A percentile compares a stretch with the other conserved stretches of the same genome.
Evolutionary conservation across 2,797 vertebrate genomes (phyloP).

Genomic region (Mus minutoides): DNA sequence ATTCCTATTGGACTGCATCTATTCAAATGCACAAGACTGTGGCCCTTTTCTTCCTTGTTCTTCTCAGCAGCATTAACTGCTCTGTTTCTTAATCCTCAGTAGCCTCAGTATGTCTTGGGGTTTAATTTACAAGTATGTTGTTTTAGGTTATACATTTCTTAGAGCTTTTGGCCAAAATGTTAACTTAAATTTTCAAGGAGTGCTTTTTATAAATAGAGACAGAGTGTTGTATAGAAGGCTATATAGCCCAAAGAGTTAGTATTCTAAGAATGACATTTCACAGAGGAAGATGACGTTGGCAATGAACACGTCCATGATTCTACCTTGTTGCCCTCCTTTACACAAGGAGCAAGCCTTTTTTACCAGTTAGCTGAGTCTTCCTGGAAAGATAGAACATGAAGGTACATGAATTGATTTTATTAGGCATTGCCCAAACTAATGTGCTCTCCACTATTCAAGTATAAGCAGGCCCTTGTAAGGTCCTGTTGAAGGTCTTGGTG

Average conservation of each 20-base stretch:
- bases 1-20: not conserved
- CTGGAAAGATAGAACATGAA: conserved; percentile 60
- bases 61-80: not conserved
- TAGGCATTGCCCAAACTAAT: not conserved
- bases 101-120: not conserved
- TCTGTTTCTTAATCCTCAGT: not conserved
- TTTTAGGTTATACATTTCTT: not conserved
- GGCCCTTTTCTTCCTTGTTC: not conserved
- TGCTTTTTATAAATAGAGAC: conserved; percentile 32
- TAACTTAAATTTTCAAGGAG: conserved; percentile 49
- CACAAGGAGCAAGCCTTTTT: not conserved
- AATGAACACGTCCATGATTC: not conserved
- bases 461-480: not conserved
- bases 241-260: not conserved
- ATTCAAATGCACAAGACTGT: not conserved
- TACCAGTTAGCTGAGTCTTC: not conserved
- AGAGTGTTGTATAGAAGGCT: not conserved
- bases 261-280: not conserved
- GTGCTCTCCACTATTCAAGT: not conserved
- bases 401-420: not conserved
- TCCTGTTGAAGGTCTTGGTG: not conserved
- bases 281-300: not conserved
- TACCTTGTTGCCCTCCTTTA: not conserved
- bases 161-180: conserved; percentile 36
- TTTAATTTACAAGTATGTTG: conserved; percentile 48